Evolutionary conservation across 2,797 vertebrate species (phyloP), one percentile per base, ranked within the genome.

Genomic region (Sebastes taczanowskii): DNA sequence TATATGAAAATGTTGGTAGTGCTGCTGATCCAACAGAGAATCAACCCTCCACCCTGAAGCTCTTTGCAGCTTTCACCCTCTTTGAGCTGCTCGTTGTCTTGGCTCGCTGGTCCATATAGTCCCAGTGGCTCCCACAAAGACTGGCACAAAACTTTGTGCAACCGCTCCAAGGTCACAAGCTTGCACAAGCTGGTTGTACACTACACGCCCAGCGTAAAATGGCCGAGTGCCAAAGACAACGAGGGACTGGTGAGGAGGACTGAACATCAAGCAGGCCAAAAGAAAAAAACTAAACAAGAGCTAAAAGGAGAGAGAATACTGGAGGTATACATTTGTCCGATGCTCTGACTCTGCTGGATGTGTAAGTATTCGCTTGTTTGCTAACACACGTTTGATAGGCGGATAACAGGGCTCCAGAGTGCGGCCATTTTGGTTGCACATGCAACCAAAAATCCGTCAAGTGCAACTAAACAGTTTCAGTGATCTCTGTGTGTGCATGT

Each of bases 71-170:
- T 82, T 79, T 82, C 60, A 67, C 23, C 71, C 77, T 71, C 67
- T 85, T 78, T 69, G 66, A 88, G 72, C 71, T 74, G 86, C 83
- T 86, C 58, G 71, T 64, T 84, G 84, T 78, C 87, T 83, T 87
- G 81, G 77, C 81, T 81, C 75, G 56, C 63, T 84, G 82, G 49
- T 70, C 86, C 79, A 71, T 68, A 59, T 16, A 63, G 78, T 82
- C 86, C 71, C 86, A 76, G 52, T 35, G 78, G 83, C 71, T 79
- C 42, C 52, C 46, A 70, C 46, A 38, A 78, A 79, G 73, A 66
- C 74, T 52, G 73, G 66, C 68, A 65, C 30, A 60, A 82, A 90
- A 86, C 76, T 81, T 79, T 81, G 59, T 77, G 70, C 69, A 56
- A 64, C 60, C 46, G 49, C 74, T 63, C 74, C 74, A 88, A 89